Base-by-base conservation (phyloP, 92 coral and sea anemone genomes). In the Palythoa heliodiscus region DNA sequence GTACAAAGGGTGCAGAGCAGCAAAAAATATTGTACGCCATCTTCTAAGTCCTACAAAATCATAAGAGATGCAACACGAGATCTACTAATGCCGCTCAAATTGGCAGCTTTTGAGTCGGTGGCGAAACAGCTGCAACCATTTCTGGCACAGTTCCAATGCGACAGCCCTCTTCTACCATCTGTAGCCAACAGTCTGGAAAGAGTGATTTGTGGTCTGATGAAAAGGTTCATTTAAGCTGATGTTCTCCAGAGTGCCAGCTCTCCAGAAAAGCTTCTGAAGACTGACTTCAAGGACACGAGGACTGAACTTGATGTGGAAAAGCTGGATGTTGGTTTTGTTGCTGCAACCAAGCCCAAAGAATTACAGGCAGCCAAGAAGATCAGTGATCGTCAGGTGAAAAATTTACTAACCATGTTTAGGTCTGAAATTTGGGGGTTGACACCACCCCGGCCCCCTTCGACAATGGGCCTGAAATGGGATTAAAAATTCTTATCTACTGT, bases 251-350 rank as follows among this genome's bases (percentile, higher is more conserved):
- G 83, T 77, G 89, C 83, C 60, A 85, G 72, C 54, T 77, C 89
- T 64, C 66, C 78, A 77, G 67, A 78, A 73, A 78, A 78, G 71
- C 83, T 78, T 55, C 83, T 78, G 83, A 86, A 77, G 84, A 53
- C 78, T 63, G 83, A 78, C 77, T 82, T 75, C 54, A 86, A 82
- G 58, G 89, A 87, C 53, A 87, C n/a, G 83, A 70, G 78, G 82
- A 81, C 37, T 81, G 69, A 52, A 75, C 61, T 86, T 77, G 85
- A 78, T 76, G 66, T n/a, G n/a, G n/a, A n/a, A n/a, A n/a, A n/a
- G n/a, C n/a, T n/a, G n/a, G n/a, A n/a, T n/a, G n/a, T n/a, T n/a
- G n/a, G n/a, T n/a, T n/a, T n/a, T n/a, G n/a, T n/a, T n/a, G n/a
- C n/a, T n/a, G n/a, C n/a, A n/a, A 76, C 43, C 50, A 76, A 76